Percentiles rank a stretch among this genome's conserved stretches.
Evolutionary conservation across 2,113 vertebrate species (phyloP).

Genomic region (Rousettus leschenaultii): DNA sequence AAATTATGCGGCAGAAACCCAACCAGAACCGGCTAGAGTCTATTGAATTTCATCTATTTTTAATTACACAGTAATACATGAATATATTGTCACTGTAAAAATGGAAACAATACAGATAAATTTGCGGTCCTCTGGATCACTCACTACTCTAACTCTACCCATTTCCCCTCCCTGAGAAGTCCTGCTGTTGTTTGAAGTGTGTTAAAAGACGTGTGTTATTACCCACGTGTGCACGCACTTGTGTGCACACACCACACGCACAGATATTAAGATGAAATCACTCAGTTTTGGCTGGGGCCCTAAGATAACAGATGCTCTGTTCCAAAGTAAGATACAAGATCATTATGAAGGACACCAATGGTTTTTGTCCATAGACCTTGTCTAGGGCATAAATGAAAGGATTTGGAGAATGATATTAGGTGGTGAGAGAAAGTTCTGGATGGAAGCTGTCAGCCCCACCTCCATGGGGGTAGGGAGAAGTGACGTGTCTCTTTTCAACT

Average conservation of each 20-base stretch:
- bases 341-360: not conserved
- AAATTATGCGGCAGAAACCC: slow-evolving; percentile 16
- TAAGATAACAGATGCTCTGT: not conserved
- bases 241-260: fast-evolving
- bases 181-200: not conserved
- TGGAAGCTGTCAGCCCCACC: too few species aligned
- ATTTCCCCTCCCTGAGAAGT: not conserved
- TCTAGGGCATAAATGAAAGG: not conserved
- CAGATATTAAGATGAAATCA: not conserved
- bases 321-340: not conserved
- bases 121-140: not conserved
- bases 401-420: not conserved
- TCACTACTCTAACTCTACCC: not conserved
- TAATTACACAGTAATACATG: slow-evolving; percentile 26
- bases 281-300: not conserved
- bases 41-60: slow-evolving; percentile 55
- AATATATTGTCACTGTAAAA: slow-evolving; percentile 29
- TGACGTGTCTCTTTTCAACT: not conserved
- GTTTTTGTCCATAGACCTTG: not conserved
- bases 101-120: not conserved
- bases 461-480: not conserved
- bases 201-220: not conserved
- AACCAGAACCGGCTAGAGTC: not conserved
- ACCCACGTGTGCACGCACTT: not conserved
- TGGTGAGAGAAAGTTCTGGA: not conserved